These are phyloP conservation scores for Chanos chanos DNA, from an alignment of 2,797 vertebrate species.

Conservation along the genomic window DNA sequence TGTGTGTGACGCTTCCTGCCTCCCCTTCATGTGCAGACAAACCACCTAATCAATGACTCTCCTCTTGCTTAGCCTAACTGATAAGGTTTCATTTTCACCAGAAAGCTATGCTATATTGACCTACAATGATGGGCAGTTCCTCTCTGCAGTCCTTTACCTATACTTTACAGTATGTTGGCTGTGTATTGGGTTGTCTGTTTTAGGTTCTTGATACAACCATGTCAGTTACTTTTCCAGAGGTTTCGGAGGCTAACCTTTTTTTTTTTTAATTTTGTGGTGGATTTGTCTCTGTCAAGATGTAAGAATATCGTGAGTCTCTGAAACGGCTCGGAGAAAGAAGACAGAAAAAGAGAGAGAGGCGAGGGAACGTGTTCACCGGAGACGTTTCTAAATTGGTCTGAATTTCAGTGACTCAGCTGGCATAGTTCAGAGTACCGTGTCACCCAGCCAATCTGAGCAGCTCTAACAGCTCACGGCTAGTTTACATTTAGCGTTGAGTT, in stretches of 20 bases:
- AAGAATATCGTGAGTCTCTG: conserved; percentile 7
- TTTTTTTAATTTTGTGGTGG: too few relatives aligned
- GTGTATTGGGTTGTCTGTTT: too few relatives aligned
- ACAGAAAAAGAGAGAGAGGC: conserved; percentile 15
- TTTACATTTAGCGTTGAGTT: conserved; percentile 58
- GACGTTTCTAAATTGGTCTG: conserved; percentile 78
- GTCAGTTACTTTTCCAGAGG: too few relatives aligned
- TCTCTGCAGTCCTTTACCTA: too few relatives aligned
- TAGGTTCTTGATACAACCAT: too few relatives aligned
- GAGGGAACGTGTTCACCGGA: conserved; percentile 60
- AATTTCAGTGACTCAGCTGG: conserved; percentile 79
- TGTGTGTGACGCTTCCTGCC: conserved; percentile 12
- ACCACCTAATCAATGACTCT: too few relatives aligned
- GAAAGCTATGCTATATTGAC: too few relatives aligned
- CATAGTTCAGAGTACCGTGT: conserved; percentile 71
- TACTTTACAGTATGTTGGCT: too few relatives aligned
- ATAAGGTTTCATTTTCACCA: too few relatives aligned
- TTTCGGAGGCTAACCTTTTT: too few relatives aligned
- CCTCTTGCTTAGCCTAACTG: too few relatives aligned
- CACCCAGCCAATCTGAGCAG: conserved; percentile 52
- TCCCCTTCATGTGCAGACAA: neutral
- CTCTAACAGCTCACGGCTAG: conserved; percentile 50
- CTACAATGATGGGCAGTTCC: too few relatives aligned
- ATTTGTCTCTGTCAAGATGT: neutral
- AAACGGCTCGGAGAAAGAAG: conserved; percentile 1